Evolutionary conservation across 2,797 vertebrate species (phyloP).

Genomic region (Limosa lapponica): DNA sequence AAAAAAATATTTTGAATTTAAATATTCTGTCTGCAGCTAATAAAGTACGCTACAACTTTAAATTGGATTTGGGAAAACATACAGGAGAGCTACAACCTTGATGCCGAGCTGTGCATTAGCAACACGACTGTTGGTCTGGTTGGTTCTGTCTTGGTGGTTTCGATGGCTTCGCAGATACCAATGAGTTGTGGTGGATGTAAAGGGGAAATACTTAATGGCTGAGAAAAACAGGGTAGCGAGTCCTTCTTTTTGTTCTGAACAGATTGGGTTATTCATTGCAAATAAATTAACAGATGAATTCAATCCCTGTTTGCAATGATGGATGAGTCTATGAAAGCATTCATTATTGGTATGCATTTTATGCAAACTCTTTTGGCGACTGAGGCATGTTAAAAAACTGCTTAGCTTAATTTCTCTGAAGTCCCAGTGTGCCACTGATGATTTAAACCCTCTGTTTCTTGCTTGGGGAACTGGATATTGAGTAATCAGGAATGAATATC

Average conservation of each 20-base stretch:
- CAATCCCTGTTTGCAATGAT: conserved; percentile 1
- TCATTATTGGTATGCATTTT: conserved; percentile 32
- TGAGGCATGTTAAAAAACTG: not conserved
- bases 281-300: conserved; percentile 20
- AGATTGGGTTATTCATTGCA: not conserved
- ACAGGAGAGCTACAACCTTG: conserved; percentile 50
- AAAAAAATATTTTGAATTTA: conserved; percentile 73
- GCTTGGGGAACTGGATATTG: not conserved
- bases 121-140: not conserved
- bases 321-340: conserved; percentile 39
- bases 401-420: conserved; percentile 22
- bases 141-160: not conserved
- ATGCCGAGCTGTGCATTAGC: conserved; percentile 54
- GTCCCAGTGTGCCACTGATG: not conserved
- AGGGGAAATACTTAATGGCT: not conserved
- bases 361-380: conserved; percentile 1
- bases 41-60: conserved; percentile 69
- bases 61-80: conserved; percentile 74
- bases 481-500: not conserved
- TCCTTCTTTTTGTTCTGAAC: not conserved
- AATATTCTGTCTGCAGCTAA: conserved; percentile 79
- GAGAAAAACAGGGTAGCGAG: not conserved
- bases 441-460: conserved; percentile 45
- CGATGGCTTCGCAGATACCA: not conserved
- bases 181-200: not conserved